phyloP scores from a whole-genome alignment of 23 tunicate species.

The Diplosoma virens region DNA sequence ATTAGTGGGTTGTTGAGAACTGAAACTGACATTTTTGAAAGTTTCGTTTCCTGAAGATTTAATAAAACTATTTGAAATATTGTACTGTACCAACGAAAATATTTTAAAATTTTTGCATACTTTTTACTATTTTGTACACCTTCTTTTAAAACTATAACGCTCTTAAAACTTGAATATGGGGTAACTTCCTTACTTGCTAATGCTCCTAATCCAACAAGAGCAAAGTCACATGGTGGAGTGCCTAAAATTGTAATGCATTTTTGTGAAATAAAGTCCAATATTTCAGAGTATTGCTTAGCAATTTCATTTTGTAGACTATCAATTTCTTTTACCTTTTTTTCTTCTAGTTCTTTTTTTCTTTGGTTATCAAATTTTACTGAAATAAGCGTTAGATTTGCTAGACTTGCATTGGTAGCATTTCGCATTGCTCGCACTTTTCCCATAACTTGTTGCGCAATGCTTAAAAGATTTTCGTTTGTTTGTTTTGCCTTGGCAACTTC shows the following conservation, averaged over 20 bases:
- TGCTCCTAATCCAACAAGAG: background rate
- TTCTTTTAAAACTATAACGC: background rate
- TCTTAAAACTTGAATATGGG: background rate
- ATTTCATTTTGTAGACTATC: background rate
- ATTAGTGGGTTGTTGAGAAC: background rate
- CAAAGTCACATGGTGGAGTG: background rate
- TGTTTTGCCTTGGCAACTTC: background rate
- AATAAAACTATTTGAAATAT: background rate
- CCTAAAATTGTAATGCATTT: slow-evolving; percentile 1
- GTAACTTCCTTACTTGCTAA: background rate
- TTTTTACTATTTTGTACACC: background rate
- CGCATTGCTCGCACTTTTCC: background rate
- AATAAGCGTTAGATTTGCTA: background rate
- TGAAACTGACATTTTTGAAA: background rate
- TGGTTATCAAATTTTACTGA: background rate
- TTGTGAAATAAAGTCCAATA: background rate
- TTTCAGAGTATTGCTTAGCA: background rate
- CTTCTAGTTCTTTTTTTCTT: background rate
- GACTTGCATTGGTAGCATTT: background rate
- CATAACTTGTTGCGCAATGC: background rate
- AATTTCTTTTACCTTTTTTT: background rate
- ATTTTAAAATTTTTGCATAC: background rate
- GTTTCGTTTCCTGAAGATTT: background rate
- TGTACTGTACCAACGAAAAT: background rate
- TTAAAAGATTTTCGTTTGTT: background rate